These are phyloP conservation scores for Trogon surrucura DNA, from an alignment of 2,113 vertebrate species.

Conservation along the genomic window DNA sequence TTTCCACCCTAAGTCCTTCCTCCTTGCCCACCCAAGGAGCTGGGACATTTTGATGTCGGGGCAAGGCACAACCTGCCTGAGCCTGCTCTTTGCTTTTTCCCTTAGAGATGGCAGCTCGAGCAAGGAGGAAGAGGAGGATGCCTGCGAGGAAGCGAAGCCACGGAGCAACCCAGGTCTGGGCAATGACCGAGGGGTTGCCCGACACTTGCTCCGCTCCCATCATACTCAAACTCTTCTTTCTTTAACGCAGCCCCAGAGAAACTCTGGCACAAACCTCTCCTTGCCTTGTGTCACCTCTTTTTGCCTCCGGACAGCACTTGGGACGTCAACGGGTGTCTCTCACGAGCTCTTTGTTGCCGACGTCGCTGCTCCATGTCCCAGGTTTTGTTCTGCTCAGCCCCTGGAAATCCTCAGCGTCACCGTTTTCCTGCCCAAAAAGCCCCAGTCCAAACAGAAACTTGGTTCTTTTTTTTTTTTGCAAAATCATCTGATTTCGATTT, in stretches of 20 bases:
- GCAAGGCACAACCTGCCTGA: too few relatives aligned
- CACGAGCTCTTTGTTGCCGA: neutral
- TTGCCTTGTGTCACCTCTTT: neutral
- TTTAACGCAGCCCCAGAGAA: neutral
- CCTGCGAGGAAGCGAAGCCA: neutral
- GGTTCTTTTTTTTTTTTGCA: neutral
- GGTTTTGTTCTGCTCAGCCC: neutral
- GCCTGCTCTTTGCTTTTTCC: neutral
- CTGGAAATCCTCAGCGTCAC: neutral
- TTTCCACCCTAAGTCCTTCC: neutral
- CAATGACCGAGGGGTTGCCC: neutral
- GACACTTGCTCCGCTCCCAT: neutral
- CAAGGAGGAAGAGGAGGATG: neutral
- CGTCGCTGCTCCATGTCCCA: neutral
- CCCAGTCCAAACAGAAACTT: neutral
- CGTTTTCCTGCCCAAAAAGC: neutral
- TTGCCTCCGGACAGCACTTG: neutral
- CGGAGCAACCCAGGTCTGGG: neutral
- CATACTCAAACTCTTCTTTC: neutral
- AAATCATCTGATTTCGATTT: neutral
- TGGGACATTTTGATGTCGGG: too few relatives aligned
- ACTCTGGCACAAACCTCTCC: neutral
- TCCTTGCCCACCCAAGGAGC: neutral
- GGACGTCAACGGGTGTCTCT: neutral
- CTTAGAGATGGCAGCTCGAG: neutral